Evolutionary conservation across 1,140 invertebrate species (phyloP), one percentile per base, ranked within the genome.

Genomic region (Ridgeia piscesae): DNA sequence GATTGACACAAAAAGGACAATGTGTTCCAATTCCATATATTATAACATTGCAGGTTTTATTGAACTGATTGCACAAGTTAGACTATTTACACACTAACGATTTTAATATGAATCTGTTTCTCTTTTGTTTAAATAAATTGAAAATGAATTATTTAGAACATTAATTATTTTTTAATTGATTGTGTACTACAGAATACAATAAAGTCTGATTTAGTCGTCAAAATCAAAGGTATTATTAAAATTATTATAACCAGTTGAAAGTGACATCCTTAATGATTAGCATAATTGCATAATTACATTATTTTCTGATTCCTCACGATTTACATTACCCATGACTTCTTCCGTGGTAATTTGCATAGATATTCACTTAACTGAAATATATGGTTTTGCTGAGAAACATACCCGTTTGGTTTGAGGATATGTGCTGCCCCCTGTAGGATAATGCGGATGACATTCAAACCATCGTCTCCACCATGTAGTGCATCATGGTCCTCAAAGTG

Each of bases 401-500:
- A 94, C 94, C 94, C 93, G 31, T 93, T 35, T 33, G 92, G 91
- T 89, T 92, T 93, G 2, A 94, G 42, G 34, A 94, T 88, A 77
- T 90, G 42, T 90, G 92, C 33, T n/a, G 93, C 42, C 33, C 92
- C 48, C 11, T 91, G 9, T 17, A 94, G 89, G 42, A 94, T 94
- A 0, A 92, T 88, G 92, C 91, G 93, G 2, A 94, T 92, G 4
- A 93, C 42, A 93, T 94, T 92, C 21, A 94, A 92, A 27, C 94
- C 94, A 90, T 94, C 94, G 31, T 35, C 17, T 48, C 94, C 94
- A 91, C 94, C 94, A 93, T 93, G 58, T 17, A 94, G 92, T 48
- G 94, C 94, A 92, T 91, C 42, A 34, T 89, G 90, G 88, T 94
- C 92, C 92, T 94, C 94, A 93, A 93, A 94, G 9, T 94, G 48